Conservation (phyloP, 1,140 invertebrate genomes). For the Pseudobourletiella spinata region DNA sequence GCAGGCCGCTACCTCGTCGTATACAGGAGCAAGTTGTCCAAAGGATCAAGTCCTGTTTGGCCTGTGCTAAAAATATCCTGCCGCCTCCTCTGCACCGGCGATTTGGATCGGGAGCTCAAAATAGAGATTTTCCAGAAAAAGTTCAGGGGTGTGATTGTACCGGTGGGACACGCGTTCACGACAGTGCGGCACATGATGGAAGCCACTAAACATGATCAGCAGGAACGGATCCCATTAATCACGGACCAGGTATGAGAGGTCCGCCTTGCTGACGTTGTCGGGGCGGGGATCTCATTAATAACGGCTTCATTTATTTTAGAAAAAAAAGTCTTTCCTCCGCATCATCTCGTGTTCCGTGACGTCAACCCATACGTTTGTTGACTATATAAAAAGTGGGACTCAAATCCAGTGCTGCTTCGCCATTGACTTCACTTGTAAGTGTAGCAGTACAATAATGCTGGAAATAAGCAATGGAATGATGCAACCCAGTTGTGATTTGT, state of each 20-base stretch:
- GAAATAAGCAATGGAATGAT: neutral
- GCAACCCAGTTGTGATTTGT: neutral
- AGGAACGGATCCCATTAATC: neutral
- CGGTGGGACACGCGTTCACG: neutral
- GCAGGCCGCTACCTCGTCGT: slow-evolving; percentile 22
- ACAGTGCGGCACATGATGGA: slow-evolving; percentile 6
- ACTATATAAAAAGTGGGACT: slow-evolving; percentile 31
- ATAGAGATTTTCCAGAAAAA: slow-evolving; percentile 24
- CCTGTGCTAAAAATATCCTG: slow-evolving; percentile 18
- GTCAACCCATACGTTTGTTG: slow-evolving; percentile 29
- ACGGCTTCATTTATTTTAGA: neutral
- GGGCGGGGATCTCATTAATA: neutral
- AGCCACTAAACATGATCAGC: neutral
- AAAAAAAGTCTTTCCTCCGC: neutral
- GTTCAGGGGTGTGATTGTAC: neutral
- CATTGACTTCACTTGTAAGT: slow-evolving; percentile 29
- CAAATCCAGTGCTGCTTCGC: slow-evolving; percentile 34
- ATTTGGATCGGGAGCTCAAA: slow-evolving; percentile 29
- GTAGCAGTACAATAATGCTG: neutral
- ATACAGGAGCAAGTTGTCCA: slow-evolving; percentile 20
- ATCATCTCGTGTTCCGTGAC: slow-evolving; percentile 12
- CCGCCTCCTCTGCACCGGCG: slow-evolving; percentile 30
- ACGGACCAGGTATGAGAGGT: neutral
- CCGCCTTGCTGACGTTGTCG: neutral
- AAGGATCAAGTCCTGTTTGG: slow-evolving; percentile 26